These are phyloP conservation scores for Drosophila seguyi DNA, from an alignment of 1,140 invertebrate species.

Conservation along the genomic window DNA sequence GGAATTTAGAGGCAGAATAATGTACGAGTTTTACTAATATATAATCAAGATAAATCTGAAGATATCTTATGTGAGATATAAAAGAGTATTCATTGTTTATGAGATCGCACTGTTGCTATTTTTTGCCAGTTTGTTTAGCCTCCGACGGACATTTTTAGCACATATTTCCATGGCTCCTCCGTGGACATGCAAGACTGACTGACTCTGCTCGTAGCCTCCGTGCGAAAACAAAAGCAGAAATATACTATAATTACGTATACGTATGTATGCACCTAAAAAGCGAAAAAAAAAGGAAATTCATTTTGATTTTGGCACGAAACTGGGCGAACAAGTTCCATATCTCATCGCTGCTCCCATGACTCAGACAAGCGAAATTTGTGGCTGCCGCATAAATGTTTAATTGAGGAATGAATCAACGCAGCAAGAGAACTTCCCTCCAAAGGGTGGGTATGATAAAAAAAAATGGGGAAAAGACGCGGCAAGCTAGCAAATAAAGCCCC, in stretches of 20 bases:
- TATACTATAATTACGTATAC: conserved; percentile 54
- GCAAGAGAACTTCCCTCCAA: conserved; percentile 27
- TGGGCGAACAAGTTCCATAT: conserved; percentile 46
- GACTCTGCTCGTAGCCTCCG: conserved; percentile 14
- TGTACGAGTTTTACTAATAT: not conserved
- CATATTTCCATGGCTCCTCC: conserved; percentile 50
- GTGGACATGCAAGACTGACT: conserved; percentile 67
- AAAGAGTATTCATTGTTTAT: not conserved
- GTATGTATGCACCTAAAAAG: conserved; percentile 34
- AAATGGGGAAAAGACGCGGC: not conserved
- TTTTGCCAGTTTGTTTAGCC: conserved; percentile 21
- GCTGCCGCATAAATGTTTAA: conserved; percentile 42
- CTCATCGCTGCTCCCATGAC: conserved; percentile 39
- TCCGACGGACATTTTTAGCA: conserved; percentile 43
- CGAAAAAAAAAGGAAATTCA: conserved; percentile 27
- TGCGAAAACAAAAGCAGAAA: conserved; percentile 58
- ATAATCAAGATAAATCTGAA: not conserved
- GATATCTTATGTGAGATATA: not conserved
- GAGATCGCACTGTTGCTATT: conserved; percentile 11
- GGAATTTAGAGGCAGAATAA: too few relatives aligned
- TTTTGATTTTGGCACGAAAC: conserved; percentile 54
- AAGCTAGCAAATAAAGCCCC: not conserved
- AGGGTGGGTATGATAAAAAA: conserved; percentile 5
- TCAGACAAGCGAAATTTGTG: conserved; percentile 42
- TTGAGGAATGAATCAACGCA: conserved; percentile 62